Percentiles rank a stretch among this genome's conserved stretches.
These are phyloP conservation scores for Cuculus canorus DNA, from an alignment of 2,797 vertebrate genomes.

Conservation along the genomic window DNA sequence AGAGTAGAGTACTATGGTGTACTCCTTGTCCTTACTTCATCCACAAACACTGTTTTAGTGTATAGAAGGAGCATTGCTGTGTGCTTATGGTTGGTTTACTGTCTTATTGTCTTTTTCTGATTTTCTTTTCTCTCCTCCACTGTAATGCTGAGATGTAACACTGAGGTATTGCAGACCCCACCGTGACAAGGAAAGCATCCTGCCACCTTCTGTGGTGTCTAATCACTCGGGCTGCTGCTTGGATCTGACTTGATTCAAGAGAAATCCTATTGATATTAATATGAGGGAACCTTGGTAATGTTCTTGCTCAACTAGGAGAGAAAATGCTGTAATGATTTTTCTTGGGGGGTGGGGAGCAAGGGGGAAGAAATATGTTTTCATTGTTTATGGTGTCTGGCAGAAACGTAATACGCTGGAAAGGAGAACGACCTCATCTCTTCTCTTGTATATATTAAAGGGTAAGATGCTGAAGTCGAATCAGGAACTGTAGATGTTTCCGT, in stretches of 20 bases:
- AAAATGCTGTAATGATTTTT: background rate
- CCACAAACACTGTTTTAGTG: background rate
- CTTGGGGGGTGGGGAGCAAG: background rate
- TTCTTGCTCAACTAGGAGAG: background rate
- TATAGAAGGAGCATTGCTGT: background rate
- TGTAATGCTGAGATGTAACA: background rate
- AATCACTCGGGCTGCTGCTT: background rate
- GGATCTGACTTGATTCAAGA: background rate
- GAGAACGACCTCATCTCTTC: background rate
- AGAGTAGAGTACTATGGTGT: background rate
- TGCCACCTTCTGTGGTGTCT: background rate
- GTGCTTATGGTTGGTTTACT: background rate
- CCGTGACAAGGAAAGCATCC: background rate
- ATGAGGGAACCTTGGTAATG: background rate
- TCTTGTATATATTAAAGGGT: constrained; percentile 15
- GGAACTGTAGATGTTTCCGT: background rate
- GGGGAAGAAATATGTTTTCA: background rate
- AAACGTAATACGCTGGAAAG: background rate
- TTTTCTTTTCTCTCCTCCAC: background rate
- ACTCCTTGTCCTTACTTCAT: background rate
- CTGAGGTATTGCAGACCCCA: background rate
- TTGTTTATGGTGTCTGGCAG: background rate
- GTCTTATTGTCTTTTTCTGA: background rate
- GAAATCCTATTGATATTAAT: background rate
- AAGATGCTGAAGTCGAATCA: constrained; percentile 1